Evolutionary conservation across 2,797 vertebrate species (phyloP).

Genomic region (Agapornis canus): DNA sequence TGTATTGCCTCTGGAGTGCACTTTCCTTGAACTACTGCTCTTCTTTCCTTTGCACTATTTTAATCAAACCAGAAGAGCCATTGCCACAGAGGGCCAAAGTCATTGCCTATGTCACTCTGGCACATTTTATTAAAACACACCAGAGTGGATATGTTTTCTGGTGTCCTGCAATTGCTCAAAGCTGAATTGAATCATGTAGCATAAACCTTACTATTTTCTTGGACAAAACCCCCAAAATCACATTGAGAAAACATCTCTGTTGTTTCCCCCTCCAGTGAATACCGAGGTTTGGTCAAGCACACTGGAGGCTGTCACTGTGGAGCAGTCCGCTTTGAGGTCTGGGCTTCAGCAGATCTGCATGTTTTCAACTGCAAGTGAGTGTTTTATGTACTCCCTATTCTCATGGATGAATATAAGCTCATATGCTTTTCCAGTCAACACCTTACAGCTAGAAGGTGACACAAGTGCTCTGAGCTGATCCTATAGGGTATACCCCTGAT

Average conservation of each 20-base stretch:
- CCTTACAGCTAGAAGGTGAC: neutral
- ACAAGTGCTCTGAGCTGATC: neutral
- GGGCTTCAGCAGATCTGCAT: slow-evolving; percentile 85
- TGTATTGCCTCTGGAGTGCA: neutral
- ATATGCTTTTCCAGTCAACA: neutral
- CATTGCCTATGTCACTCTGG: neutral
- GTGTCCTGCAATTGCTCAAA: neutral
- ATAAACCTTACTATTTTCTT: neutral
- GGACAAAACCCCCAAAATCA: neutral
- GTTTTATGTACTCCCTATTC: neutral
- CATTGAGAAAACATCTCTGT: neutral
- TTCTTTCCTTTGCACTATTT: neutral
- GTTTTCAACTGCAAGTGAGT: slow-evolving; percentile 96
- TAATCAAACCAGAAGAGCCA: neutral
- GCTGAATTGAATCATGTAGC: neutral
- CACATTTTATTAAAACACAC: neutral
- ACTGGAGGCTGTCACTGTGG: slow-evolving; percentile 94
- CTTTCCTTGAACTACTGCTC: neutral
- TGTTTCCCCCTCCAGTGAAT: slow-evolving; percentile 73
- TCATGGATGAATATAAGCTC: neutral
- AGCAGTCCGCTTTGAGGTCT: slow-evolving; percentile 89
- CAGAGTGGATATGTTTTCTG: neutral
- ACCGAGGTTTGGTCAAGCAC: slow-evolving; percentile 87
- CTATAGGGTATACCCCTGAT: neutral
- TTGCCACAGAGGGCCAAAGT: neutral